These are phyloP conservation scores for Penelope pileata DNA, from an alignment of 2,113 vertebrate species.

Conservation along the genomic window DNA sequence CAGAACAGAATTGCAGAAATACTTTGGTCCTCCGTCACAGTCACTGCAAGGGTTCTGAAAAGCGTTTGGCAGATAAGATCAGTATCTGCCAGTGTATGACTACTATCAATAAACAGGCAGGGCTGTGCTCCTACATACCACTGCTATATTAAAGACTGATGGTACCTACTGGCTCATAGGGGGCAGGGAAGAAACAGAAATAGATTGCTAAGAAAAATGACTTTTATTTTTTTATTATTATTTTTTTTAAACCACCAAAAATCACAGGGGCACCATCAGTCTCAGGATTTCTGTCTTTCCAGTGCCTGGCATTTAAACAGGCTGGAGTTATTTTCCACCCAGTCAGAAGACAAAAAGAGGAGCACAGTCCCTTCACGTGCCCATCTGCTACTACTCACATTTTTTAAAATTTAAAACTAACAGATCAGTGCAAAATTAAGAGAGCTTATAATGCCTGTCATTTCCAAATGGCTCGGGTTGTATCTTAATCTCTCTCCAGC, in stretches of 20 bases:
- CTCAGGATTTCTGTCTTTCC: background rate
- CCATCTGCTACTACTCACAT: background rate
- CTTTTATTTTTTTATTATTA: too few relatives aligned
- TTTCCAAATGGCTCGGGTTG: background rate
- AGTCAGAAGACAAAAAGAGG: background rate
- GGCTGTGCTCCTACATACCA: background rate
- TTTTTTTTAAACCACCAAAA: too few relatives aligned
- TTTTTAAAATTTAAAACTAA: background rate
- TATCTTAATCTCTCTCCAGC: constrained; percentile 36
- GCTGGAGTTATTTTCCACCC: background rate
- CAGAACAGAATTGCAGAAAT: background rate
- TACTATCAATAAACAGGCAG: background rate
- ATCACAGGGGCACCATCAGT: background rate
- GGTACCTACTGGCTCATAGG: background rate
- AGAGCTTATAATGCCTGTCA: background rate
- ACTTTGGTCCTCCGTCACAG: background rate
- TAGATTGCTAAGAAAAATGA: background rate
- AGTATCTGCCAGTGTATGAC: background rate
- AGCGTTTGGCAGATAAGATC: background rate
- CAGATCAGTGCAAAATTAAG: background rate
- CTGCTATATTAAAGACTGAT: background rate
- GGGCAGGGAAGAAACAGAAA: background rate
- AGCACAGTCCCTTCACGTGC: background rate
- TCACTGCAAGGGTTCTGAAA: fast-evolving
- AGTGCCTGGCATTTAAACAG: background rate